Evolutionary conservation across 1,140 invertebrate genomes (phyloP).

Genomic region (Drosophila gunungcola): DNA sequence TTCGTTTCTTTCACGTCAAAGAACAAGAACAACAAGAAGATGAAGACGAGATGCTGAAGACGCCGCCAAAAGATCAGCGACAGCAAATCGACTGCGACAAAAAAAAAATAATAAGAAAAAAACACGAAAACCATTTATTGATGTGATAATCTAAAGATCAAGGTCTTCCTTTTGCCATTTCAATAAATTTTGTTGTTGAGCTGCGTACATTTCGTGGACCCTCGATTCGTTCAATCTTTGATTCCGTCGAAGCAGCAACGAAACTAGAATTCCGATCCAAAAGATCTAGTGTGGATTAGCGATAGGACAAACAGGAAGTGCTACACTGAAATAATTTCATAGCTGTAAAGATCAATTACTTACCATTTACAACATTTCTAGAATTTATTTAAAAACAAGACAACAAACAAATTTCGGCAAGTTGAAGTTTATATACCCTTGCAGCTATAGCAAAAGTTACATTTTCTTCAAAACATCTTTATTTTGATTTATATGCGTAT

Average conservation of each 20-base stretch:
- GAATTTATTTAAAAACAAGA: too few species aligned
- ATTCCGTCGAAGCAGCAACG: slow-evolving; percentile 30
- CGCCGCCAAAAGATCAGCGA: slow-evolving; percentile 41
- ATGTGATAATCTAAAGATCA: slow-evolving; percentile 82
- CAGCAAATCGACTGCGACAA: slow-evolving; percentile 30
- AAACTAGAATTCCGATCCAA: slow-evolving; percentile 53
- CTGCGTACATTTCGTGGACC: slow-evolving; percentile 52
- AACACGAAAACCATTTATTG: slow-evolving; percentile 73
- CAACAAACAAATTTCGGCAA: too few species aligned
- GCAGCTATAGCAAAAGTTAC: too few species aligned
- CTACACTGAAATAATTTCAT: not conserved
- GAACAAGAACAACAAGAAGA: slow-evolving; percentile 52
- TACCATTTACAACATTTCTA: too few species aligned
- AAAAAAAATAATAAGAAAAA: slow-evolving; percentile 34
- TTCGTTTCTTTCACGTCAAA: slow-evolving; percentile 61
- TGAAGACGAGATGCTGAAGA: slow-evolving; percentile 37
- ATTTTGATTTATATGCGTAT: too few species aligned
- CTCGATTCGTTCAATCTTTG: slow-evolving; percentile 43
- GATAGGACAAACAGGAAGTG: slow-evolving; percentile 51
- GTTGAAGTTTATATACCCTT: too few species aligned
- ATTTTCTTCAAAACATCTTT: too few species aligned
- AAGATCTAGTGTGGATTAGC: slow-evolving; percentile 45
- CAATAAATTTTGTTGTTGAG: slow-evolving; percentile 58
- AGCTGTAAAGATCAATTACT: too few species aligned
- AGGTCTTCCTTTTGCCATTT: slow-evolving; percentile 81